These are phyloP conservation scores for Gambelia wislizenii DNA, from an alignment of 2,797 vertebrate species.

Conservation along the genomic window DNA sequence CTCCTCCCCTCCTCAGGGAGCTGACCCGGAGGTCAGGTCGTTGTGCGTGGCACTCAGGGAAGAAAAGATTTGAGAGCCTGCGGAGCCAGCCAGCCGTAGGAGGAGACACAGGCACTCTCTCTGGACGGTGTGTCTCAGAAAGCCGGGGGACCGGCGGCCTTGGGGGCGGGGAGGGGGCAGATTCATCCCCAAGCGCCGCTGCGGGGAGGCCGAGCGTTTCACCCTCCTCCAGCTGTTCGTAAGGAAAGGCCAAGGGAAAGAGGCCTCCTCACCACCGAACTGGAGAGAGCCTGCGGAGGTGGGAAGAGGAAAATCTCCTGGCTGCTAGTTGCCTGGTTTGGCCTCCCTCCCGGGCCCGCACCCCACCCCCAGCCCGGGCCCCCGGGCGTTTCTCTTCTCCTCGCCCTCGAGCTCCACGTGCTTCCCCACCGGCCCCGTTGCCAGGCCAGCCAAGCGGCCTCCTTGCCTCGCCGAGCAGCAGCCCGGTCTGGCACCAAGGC, in stretches of 20 bases:
- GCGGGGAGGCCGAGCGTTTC: slow-evolving; percentile 59
- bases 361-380: no score
- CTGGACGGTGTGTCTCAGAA: background rate
- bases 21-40: slow-evolving; percentile 79
- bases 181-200: slow-evolving; percentile 47
- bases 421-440: background rate
- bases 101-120: slow-evolving; percentile 27
- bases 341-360: background rate
- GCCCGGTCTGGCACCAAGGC: slow-evolving; percentile 23
- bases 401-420: slow-evolving; percentile 2
- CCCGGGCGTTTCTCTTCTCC: background rate
- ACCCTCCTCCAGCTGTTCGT: slow-evolving; percentile 58
- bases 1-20: slow-evolving; percentile 64
- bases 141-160: background rate
- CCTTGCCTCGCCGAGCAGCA: slow-evolving; percentile 11
- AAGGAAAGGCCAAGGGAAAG: slow-evolving; percentile 48
- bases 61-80: slow-evolving; percentile 57
- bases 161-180: slow-evolving; percentile 8
- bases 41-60: slow-evolving; percentile 65
- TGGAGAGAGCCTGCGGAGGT: no score
- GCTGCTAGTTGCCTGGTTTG: background rate
- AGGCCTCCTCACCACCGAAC: slow-evolving; percentile 60
- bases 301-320: no score
- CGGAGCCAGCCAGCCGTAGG: slow-evolving; percentile 23
- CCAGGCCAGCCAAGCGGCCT: background rate